Conservation (phyloP, 1,140 invertebrate genomes). For the Orius laevigatus region DNA sequence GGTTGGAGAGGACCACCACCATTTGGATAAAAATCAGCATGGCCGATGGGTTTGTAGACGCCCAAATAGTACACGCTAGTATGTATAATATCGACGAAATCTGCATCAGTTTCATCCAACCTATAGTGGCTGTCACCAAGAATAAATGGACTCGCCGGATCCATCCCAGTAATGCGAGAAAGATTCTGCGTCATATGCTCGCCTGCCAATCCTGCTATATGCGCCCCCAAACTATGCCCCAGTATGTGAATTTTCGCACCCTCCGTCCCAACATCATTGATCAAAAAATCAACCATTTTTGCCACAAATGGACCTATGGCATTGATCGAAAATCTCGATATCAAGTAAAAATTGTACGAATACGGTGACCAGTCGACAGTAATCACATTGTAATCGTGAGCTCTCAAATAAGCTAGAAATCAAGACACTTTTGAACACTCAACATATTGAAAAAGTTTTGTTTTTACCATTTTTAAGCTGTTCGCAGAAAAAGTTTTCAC, state of each 20-base stretch:
- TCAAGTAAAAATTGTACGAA: constrained; percentile 26
- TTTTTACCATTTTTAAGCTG: background rate
- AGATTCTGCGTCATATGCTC: constrained; percentile 34
- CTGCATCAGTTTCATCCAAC: constrained; percentile 27
- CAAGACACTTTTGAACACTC: background rate
- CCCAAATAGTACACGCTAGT: constrained; percentile 37
- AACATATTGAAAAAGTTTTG: background rate
- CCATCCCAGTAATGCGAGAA: constrained; percentile 36
- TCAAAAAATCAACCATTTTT: constrained; percentile 15
- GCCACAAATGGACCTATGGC: constrained; percentile 23
- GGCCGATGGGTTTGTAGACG: constrained; percentile 31
- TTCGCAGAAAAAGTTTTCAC: background rate
- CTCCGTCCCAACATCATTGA: constrained; percentile 2
- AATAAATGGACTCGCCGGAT: constrained; percentile 26
- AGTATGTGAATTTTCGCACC: constrained; percentile 6
- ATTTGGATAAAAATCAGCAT: constrained; percentile 44
- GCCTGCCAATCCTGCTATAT: constrained; percentile 60
- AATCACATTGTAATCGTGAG: constrained; percentile 41
- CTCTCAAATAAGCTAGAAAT: constrained; percentile 32
- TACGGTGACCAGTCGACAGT: constrained; percentile 40
- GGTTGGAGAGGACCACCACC: constrained; percentile 37
- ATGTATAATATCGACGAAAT: constrained; percentile 39
- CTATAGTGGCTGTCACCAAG: constrained; percentile 19
- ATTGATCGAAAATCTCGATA: constrained; percentile 13
- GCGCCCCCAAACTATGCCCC: constrained; percentile 70